These are phyloP conservation scores for Rotaria macrura DNA, from an alignment of 2,888 invertebrate species.

Conservation along the genomic window DNA sequence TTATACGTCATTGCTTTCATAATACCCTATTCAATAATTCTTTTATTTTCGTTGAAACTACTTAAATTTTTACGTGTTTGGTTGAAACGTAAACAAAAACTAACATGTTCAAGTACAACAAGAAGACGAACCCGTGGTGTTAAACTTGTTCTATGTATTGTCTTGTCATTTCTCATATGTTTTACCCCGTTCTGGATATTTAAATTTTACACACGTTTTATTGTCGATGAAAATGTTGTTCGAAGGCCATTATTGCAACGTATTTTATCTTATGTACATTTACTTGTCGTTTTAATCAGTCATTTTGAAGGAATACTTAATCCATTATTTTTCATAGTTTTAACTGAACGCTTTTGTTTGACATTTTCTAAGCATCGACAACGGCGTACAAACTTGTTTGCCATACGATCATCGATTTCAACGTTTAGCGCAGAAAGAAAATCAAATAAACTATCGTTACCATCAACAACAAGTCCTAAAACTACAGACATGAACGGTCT, in stretches of 20 bases:
- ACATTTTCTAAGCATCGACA: constrained; percentile 10
- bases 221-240: neutral
- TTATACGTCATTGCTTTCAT: neutral
- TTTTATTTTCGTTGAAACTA: constrained; percentile 9
- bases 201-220: constrained; percentile 5
- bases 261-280: neutral
- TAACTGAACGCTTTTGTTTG: neutral
- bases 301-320: constrained; percentile 2
- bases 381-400: neutral
- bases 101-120: neutral
- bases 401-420: neutral
- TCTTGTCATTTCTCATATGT: constrained; percentile 3
- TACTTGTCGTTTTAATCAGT: neutral
- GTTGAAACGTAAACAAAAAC: constrained; percentile 10
- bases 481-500: neutral
- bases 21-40: neutral
- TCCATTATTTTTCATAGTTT: constrained; percentile 17
- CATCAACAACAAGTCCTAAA: neutral
- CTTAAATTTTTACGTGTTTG: neutral
- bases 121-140: neutral
- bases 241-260: neutral
- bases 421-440: neutral
- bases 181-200: constrained; percentile 14
- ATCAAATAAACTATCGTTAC: neutral
- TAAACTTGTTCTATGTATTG: neutral